A percentile compares a stretch with the other conserved stretches of the same genome.
These are phyloP conservation scores for Syrista parreyssii DNA, from an alignment of 2,888 invertebrate species.

Conservation along the genomic window DNA sequence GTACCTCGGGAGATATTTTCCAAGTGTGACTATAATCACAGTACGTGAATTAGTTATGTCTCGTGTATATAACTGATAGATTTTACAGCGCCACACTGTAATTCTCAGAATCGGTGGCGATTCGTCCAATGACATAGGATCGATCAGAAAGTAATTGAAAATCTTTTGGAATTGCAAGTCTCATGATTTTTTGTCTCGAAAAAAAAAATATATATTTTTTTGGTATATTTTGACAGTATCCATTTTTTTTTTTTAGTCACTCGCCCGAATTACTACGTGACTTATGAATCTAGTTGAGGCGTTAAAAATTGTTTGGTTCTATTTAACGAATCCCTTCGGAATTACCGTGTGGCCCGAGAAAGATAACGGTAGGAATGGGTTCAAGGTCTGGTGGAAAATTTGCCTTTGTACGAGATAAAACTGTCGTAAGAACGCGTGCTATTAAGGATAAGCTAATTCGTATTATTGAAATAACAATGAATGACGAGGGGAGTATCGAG, in stretches of 20 bases:
- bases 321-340: not conserved
- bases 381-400: not conserved
- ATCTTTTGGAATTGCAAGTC: too few relatives aligned
- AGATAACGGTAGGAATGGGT: not conserved
- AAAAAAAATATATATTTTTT: too few relatives aligned
- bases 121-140: not conserved
- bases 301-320: not conserved
- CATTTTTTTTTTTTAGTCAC: too few relatives aligned
- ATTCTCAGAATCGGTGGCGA: not conserved
- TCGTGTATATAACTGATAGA: conserved; percentile 24
- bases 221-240: too few relatives aligned
- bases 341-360: not conserved
- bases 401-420: not conserved
- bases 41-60: not conserved
- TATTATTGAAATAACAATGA: not conserved
- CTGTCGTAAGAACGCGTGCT: not conserved
- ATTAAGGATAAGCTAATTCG: not conserved
- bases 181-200: too few relatives aligned
- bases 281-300: not conserved
- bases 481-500: not conserved
- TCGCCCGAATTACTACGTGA: not conserved
- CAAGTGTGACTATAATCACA: conserved; percentile 39
- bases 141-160: not conserved
- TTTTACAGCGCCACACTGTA: conserved; percentile 1
- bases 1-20: conserved; percentile 52